Percentiles rank a stretch among this genome's conserved stretches.
Conservation (phyloP, 2,797 vertebrate genomes). For the Varecia variegata region DNA sequence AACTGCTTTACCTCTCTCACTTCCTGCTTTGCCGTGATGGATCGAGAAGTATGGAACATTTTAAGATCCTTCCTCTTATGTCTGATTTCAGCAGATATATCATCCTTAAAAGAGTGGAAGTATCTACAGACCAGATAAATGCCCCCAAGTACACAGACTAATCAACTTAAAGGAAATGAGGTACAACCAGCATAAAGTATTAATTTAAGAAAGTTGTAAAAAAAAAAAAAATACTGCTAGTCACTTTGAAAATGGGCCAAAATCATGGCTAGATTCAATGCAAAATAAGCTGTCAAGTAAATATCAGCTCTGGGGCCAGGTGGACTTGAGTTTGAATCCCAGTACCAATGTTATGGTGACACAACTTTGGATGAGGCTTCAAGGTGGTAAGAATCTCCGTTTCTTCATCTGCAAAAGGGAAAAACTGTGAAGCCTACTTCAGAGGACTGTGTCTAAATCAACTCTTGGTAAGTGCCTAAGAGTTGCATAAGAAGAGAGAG, state of each 20-base stretch:
- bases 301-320: background rate
- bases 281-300: background rate
- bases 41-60: fast-evolving
- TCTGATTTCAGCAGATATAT: background rate
- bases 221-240: constrained; percentile 15
- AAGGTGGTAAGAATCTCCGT: background rate
- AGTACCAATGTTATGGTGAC: background rate
- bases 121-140: background rate
- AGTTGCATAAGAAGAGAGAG: background rate
- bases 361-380: background rate
- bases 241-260: constrained; percentile 33
- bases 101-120: background rate
- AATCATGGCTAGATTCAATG: background rate
- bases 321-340: background rate
- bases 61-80: background rate
- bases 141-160: background rate
- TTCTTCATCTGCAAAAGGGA: background rate
- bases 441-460: background rate
- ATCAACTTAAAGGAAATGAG: background rate
- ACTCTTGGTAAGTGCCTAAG: background rate
- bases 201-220: constrained; percentile 24
- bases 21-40: background rate
- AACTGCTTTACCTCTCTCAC: background rate
- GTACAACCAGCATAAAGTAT: background rate
- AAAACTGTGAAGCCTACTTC: background rate